Evolutionary conservation across 2,888 invertebrate genomes (phyloP).

Genomic region (Epistrophe grossulariae): DNA sequence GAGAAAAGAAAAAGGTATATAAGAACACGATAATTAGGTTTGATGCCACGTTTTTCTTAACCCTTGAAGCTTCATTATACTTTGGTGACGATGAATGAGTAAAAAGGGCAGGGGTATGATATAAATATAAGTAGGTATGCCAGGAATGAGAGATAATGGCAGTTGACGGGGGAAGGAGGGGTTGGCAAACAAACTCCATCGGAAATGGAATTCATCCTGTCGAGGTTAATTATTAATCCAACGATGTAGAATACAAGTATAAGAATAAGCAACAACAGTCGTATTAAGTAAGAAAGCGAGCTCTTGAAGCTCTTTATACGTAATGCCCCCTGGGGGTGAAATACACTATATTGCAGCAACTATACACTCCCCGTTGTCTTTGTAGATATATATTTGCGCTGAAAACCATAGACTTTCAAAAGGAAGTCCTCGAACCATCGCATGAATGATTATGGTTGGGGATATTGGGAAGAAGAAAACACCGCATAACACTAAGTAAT

Average conservation of each 20-base stretch:
- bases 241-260: constrained; percentile 39
- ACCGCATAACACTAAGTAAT: constrained; percentile 81
- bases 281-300: constrained; percentile 9
- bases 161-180: not conserved
- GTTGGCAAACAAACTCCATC: constrained; percentile 42
- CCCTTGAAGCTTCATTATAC: constrained; percentile 36
- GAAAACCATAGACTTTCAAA: constrained; percentile 7
- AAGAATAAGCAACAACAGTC: constrained; percentile 14
- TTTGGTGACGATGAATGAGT: not conserved
- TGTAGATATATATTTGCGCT: constrained; percentile 14
- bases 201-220: constrained; percentile 68
- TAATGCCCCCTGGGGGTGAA: constrained; percentile 57
- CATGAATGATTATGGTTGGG: not conserved
- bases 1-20: constrained; percentile 32
- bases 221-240: constrained; percentile 70
- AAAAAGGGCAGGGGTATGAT: not conserved
- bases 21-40: constrained; percentile 59
- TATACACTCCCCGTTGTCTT: constrained; percentile 13
- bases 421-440: constrained; percentile 9
- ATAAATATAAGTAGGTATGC: not conserved
- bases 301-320: constrained; percentile 60
- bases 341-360: constrained; percentile 36
- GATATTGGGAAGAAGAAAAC: constrained; percentile 36
- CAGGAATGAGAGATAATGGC: not conserved
- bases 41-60: constrained; percentile 55